Percentiles rank a stretch among this genome's conserved stretches.
phyloP scores from a whole-genome alignment of 2,797 vertebrate genomes.

The Eidolon dupreanum region DNA sequence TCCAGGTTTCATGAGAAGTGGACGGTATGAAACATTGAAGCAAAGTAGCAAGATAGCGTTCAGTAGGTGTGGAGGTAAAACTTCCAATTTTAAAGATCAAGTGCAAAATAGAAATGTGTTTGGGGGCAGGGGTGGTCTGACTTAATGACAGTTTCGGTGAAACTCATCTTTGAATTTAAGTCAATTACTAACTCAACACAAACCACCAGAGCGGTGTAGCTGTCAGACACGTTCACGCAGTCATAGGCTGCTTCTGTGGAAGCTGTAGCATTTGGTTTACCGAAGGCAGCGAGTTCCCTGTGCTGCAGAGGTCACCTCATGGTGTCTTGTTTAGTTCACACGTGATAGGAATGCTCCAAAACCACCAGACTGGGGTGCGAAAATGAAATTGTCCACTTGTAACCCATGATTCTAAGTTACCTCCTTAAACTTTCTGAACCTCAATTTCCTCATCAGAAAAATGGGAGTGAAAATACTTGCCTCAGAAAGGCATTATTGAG shows the following conservation, averaged over 20 bases:
- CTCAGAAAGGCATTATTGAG: not conserved
- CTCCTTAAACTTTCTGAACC: not conserved
- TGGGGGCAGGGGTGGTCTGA: not conserved
- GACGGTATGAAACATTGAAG: not conserved
- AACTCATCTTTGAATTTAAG: not conserved
- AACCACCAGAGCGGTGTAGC: not conserved
- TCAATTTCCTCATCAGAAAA: not conserved
- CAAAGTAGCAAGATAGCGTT: not conserved
- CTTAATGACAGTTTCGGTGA: not conserved
- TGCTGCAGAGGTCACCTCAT: fast-evolving
- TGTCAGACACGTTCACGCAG: fast-evolving
- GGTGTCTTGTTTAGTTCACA: too few relatives aligned
- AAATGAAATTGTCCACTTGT: not conserved
- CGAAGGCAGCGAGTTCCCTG: fast-evolving
- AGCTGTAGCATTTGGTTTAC: not conserved
- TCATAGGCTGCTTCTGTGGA: not conserved
- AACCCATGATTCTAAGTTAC: not conserved
- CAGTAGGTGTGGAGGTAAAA: not conserved
- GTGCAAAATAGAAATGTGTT: not conserved
- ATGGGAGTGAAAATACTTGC: not conserved
- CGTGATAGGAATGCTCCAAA: not conserved
- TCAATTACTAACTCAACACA: not conserved
- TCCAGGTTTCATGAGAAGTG: not conserved
- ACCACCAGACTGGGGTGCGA: not conserved
- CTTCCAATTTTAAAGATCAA: not conserved